These are phyloP conservation scores for Microtus richardsoni DNA, from an alignment of 2,113 vertebrate genomes.

Conservation along the genomic window DNA sequence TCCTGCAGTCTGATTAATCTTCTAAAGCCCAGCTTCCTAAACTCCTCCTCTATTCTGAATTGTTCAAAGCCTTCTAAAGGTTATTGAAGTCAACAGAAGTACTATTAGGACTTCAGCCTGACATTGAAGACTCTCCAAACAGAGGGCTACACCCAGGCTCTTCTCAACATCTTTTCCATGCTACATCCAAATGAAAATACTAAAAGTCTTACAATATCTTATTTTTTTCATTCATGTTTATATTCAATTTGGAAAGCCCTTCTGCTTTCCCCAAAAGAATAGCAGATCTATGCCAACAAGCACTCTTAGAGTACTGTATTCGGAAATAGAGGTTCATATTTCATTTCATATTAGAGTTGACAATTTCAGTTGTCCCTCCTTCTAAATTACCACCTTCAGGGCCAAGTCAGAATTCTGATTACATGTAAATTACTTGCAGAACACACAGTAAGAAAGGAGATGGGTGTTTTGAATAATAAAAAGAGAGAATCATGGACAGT, in stretches of 20 bases:
- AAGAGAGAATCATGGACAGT: neutral
- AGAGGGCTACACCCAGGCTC: neutral
- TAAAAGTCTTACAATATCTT: neutral
- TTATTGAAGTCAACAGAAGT: neutral
- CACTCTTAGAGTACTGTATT: neutral
- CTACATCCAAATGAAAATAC: neutral
- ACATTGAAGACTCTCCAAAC: neutral
- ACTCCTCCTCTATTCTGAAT: neutral
- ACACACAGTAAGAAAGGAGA: neutral
- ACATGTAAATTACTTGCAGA: neutral
- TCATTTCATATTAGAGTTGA: neutral
- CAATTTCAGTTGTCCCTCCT: neutral
- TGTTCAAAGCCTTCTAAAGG: neutral
- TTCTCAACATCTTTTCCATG: neutral
- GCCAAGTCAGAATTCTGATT: neutral
- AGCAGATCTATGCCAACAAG: neutral
- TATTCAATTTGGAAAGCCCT: neutral
- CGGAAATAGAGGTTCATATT: neutral
- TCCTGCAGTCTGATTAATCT: slow-evolving; percentile 18
- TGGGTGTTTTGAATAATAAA: neutral
- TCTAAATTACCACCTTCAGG: neutral
- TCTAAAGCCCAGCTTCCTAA: neutral
- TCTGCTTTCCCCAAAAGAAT: neutral
- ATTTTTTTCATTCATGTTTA: neutral
- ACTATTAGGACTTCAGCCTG: neutral